Evolutionary conservation across 2,888 invertebrate genomes (phyloP).

Genomic region (Entomobrya multifasciata): DNA sequence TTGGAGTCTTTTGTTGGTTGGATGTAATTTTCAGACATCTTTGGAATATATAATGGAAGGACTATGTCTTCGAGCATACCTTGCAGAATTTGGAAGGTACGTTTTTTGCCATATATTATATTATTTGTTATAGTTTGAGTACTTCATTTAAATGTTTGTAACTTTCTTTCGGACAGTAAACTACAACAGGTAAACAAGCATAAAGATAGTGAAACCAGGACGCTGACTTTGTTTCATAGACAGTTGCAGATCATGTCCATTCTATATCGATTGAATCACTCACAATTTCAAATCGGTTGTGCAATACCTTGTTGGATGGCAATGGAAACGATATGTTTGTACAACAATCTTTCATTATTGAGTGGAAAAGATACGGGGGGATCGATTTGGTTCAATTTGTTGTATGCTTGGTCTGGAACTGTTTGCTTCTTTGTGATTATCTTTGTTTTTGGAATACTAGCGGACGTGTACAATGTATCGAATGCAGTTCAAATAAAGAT

Average conservation of each 20-base stretch:
- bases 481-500: background rate
- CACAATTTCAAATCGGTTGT: background rate
- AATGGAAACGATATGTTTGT: background rate
- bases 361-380: background rate
- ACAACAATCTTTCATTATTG: conserved; percentile 3
- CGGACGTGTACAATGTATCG: background rate
- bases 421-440: background rate
- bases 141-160: background rate
- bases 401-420: background rate
- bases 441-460: background rate
- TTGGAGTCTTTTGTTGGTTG: conserved; percentile 30
- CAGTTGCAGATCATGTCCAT: background rate
- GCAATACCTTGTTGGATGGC: background rate
- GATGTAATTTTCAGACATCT: too few relatives aligned
- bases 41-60: too few relatives aligned
- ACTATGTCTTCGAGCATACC: too few relatives aligned
- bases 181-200: too few relatives aligned
- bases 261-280: background rate
- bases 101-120: background rate
- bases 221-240: background rate
- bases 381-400: background rate
- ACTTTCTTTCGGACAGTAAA: too few relatives aligned
- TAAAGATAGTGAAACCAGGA: background rate
- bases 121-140: background rate
- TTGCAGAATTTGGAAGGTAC: background rate